phyloP scores from a whole-genome alignment of 2,888 invertebrate genomes.

The Chalcosyrphus nemorum region DNA sequence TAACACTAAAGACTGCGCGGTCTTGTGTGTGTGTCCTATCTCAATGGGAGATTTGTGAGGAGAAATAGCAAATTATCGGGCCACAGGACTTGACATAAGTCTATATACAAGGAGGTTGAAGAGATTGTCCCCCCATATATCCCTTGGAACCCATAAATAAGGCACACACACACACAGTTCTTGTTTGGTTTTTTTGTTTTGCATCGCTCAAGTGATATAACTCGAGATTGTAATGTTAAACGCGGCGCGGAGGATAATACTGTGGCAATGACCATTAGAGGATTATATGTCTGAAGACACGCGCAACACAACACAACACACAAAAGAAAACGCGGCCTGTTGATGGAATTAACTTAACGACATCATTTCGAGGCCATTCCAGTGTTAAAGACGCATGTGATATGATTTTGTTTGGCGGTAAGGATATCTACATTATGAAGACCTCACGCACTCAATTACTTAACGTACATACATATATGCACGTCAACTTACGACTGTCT shows the following conservation, averaged over 20 bases:
- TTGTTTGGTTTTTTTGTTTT: background rate
- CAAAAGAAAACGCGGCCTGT: too few species aligned
- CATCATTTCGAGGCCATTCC: slow-evolving; percentile 67
- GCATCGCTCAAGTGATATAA: slow-evolving; percentile 40
- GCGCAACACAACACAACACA: too few species aligned
- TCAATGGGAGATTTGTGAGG: slow-evolving; percentile 62
- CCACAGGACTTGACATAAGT: slow-evolving; percentile 61
- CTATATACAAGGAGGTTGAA: background rate
- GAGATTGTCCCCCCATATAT: slow-evolving; percentile 68
- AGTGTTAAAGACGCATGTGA: slow-evolving; percentile 62
- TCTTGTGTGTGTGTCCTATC: slow-evolving; percentile 45
- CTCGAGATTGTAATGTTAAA: slow-evolving; percentile 63
- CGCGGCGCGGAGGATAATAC: slow-evolving; percentile 53
- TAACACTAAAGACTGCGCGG: slow-evolving; percentile 62
- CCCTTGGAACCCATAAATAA: slow-evolving; percentile 61
- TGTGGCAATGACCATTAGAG: slow-evolving; percentile 69
- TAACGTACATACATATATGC: slow-evolving; percentile 67
- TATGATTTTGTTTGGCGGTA: slow-evolving; percentile 65
- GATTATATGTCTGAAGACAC: slow-evolving; percentile 47
- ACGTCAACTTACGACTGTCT: slow-evolving; percentile 44
- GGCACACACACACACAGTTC: slow-evolving; percentile 11
- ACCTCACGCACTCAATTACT: slow-evolving; percentile 73
- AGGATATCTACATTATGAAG: slow-evolving; percentile 73
- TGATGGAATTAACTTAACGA: slow-evolving; percentile 65
- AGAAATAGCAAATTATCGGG: slow-evolving; percentile 66